phyloP scores from a whole-genome alignment of 2,113 vertebrate genomes.

The Nesoenas mayeri region DNA sequence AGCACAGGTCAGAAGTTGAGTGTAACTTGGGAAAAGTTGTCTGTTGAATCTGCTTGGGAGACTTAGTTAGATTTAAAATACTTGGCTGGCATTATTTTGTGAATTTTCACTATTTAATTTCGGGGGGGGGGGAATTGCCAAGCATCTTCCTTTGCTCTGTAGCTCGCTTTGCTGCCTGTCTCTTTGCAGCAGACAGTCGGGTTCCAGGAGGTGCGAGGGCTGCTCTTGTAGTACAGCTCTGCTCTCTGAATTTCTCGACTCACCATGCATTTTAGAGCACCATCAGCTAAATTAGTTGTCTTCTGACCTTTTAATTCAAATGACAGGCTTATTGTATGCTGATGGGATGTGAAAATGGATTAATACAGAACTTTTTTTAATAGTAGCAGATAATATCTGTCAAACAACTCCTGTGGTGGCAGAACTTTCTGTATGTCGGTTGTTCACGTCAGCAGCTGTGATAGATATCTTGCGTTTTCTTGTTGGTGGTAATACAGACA shows the following conservation, averaged over 20 bases:
- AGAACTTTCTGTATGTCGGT: background rate
- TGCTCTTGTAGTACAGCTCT: background rate
- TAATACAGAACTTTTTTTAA: background rate
- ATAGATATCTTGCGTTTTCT: background rate
- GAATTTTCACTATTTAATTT: background rate
- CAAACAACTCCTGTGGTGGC: background rate
- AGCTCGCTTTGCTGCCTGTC: background rate
- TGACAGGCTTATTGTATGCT: slow-evolving; percentile 5
- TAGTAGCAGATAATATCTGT: background rate
- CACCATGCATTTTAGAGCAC: background rate
- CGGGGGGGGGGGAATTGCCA: background rate
- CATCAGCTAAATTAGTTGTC: slow-evolving; percentile 19
- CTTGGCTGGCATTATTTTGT: background rate
- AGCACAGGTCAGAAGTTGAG: background rate
- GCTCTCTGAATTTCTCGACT: background rate
- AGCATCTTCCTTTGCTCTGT: background rate
- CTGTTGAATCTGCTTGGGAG: background rate
- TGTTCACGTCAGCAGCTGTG: background rate
- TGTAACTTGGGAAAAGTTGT: background rate
- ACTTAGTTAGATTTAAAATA: background rate
- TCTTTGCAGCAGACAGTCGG: background rate
- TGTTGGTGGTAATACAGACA: background rate
- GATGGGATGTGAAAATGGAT: slow-evolving; percentile 32
- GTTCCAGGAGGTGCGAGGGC: background rate
- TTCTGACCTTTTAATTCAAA: slow-evolving; percentile 1